Conservation (phyloP, 37 sponge, comb jelly and placozoan species). For the Dysidea cf. avara region DNA sequence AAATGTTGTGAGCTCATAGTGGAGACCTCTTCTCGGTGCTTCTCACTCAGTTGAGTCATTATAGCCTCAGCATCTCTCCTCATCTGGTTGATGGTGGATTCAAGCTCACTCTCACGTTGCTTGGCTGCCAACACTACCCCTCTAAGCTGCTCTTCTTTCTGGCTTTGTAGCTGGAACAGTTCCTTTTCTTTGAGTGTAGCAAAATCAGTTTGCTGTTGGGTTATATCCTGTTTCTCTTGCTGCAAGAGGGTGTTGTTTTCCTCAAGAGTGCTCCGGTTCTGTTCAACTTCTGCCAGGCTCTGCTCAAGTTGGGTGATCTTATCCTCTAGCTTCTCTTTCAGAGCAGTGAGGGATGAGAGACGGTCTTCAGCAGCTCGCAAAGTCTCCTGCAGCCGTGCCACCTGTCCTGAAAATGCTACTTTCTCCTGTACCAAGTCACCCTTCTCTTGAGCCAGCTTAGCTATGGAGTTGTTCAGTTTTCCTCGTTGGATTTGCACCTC, state of each 20-base stretch:
- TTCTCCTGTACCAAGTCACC: conserved; percentile 57
- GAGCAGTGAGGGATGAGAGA: conserved; percentile 4
- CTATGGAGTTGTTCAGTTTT: conserved; percentile 42
- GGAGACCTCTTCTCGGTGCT: conserved; percentile 15
- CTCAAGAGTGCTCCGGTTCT: conserved; percentile 17
- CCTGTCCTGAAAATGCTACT: conserved; percentile 18
- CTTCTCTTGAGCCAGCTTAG: conserved; percentile 67
- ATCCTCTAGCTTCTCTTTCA: conserved; percentile 28
- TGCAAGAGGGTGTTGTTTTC: conserved; percentile 35
- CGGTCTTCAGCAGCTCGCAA: conserved; percentile 17
- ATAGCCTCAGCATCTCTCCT: not conserved
- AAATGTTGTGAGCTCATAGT: conserved; percentile 12
- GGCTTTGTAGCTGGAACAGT: not conserved
- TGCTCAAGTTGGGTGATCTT: conserved; percentile 22
- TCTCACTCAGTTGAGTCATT: conserved; percentile 1
- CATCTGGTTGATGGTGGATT: not conserved
- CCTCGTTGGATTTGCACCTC: conserved; percentile 63
- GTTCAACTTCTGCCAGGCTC: not conserved
- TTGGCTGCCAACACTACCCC: conserved; percentile 13
- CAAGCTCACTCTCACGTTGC: conserved; percentile 8
- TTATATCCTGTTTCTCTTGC: conserved; percentile 47
- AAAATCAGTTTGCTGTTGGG: conserved; percentile 2
- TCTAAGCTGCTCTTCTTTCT: conserved; percentile 43
- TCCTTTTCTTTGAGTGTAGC: conserved; percentile 36
- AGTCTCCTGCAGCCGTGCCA: conserved; percentile 27